Conservation (phyloP, 2,113 vertebrate species). For the Sphaerodactylus townsendi region DNA sequence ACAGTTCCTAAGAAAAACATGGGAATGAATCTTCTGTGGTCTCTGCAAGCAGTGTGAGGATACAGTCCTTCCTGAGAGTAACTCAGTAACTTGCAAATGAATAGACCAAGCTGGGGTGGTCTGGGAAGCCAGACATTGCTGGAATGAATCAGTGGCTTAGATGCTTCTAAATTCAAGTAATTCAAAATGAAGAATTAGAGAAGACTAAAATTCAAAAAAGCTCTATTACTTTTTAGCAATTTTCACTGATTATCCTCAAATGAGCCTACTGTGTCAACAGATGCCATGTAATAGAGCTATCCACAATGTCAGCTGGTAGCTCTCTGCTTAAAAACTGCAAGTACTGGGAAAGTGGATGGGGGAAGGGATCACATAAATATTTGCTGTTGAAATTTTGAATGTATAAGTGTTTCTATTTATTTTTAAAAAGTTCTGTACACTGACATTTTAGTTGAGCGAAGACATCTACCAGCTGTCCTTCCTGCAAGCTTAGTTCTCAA, state of each 20-base stretch:
- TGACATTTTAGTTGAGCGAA: neutral
- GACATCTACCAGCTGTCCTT: neutral
- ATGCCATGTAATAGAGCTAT: constrained; percentile 1
- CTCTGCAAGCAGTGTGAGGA: no score
- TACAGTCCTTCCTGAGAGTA: no score
- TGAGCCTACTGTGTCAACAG: neutral
- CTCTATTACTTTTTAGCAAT: neutral
- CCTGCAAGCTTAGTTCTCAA: neutral
- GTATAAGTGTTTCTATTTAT: neutral
- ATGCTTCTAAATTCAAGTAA: neutral
- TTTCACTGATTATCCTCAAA: neutral
- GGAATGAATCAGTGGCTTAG: neutral
- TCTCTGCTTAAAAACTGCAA: neutral
- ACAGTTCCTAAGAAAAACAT: no score
- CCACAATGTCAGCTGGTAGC: neutral
- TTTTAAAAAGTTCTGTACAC: neutral
- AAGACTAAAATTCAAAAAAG: neutral
- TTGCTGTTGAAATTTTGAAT: neutral
- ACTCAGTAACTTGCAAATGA: no score
- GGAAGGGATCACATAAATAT: neutral
- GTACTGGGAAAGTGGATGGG: neutral
- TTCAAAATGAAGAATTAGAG: neutral
- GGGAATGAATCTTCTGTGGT: no score
- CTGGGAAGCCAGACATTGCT: no score
- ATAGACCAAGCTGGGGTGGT: no score